Percentiles rank a stretch among this genome's conserved stretches.
Conservation (phyloP, 2,797 vertebrate species). For the Dryobates pubescens region DNA sequence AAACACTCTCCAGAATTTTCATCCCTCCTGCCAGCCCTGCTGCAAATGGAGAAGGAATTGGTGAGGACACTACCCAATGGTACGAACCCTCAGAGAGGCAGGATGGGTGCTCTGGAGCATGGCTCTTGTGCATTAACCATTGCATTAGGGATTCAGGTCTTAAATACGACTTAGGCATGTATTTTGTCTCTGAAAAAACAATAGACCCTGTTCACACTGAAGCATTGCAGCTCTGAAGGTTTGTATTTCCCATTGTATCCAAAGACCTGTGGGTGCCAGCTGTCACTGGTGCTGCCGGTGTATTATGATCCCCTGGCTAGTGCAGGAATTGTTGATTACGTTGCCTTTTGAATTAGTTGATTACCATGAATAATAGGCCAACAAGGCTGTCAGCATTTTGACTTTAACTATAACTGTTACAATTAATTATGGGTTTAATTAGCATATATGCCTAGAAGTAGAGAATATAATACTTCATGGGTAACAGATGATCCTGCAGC, state of each 20-base stretch:
- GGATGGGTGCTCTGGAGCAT: not conserved
- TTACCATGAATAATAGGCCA: slow-evolving; percentile 90
- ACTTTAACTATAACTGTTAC: slow-evolving; percentile 93
- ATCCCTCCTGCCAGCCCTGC: too few species aligned
- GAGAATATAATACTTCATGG: slow-evolving; percentile 93
- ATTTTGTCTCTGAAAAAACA: slow-evolving; percentile 43
- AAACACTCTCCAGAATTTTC: not conserved
- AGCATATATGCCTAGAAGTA: slow-evolving; percentile 88
- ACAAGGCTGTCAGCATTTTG: slow-evolving; percentile 90
- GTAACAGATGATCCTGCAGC: slow-evolving; percentile 87
- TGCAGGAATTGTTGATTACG: slow-evolving; percentile 94
- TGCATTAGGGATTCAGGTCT: slow-evolving; percentile 22
- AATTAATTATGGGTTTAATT: slow-evolving; percentile 98
- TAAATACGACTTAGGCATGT: slow-evolving; percentile 18
- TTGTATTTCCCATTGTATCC: slow-evolving; percentile 82
- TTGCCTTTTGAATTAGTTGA: slow-evolving; percentile 94
- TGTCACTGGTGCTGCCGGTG: slow-evolving; percentile 84
- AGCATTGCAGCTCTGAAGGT: slow-evolving; percentile 79
- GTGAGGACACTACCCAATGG: not conserved
- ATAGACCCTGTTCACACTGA: slow-evolving; percentile 72
- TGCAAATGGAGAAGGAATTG: not conserved
- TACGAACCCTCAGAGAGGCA: not conserved
- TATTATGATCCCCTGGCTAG: slow-evolving; percentile 82
- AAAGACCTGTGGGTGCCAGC: slow-evolving; percentile 87
- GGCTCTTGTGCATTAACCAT: not conserved